phyloP scores from a whole-genome alignment of 2,113 vertebrate genomes.

The Engystomops pustulosus region DNA sequence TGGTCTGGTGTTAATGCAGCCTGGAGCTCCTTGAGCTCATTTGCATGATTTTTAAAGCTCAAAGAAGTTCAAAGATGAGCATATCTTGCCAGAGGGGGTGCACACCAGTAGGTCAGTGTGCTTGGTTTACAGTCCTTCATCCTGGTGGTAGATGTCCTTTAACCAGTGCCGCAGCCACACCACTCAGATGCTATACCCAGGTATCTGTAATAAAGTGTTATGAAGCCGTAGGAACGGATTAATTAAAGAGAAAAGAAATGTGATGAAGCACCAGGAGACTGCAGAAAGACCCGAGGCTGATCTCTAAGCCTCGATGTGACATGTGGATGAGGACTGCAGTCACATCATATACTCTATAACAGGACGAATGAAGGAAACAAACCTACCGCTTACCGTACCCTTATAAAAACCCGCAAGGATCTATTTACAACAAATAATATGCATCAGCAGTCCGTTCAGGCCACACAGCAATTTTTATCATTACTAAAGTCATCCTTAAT shows the following conservation, averaged over 20 bases:
- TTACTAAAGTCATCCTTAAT: neutral
- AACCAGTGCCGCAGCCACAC: neutral
- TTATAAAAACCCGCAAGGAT: neutral
- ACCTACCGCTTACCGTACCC: neutral
- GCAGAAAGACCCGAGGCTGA: constrained; percentile 17
- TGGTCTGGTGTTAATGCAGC: too few species aligned
- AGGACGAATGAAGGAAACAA: neutral
- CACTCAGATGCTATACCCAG: neutral
- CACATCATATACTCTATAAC: neutral
- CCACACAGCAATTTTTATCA: neutral
- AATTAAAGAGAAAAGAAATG: constrained; percentile 29
- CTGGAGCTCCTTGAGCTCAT: too few species aligned
- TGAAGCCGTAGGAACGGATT: constrained; percentile 22
- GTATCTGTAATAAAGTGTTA: constrained; percentile 14
- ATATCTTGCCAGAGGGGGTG: too few species aligned
- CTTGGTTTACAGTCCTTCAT: too few species aligned
- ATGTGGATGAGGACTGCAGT: neutral
- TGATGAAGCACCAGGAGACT: constrained; percentile 28
- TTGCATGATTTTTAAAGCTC: too few species aligned
- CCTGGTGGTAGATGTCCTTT: too few species aligned
- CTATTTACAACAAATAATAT: neutral
- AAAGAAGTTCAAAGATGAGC: too few species aligned
- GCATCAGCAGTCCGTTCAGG: neutral
- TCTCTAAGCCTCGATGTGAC: constrained; percentile 9
- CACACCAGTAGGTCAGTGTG: too few species aligned